These are phyloP conservation scores for Mirounga angustirostris DNA, from an alignment of 2,113 vertebrate species.

Conservation along the genomic window DNA sequence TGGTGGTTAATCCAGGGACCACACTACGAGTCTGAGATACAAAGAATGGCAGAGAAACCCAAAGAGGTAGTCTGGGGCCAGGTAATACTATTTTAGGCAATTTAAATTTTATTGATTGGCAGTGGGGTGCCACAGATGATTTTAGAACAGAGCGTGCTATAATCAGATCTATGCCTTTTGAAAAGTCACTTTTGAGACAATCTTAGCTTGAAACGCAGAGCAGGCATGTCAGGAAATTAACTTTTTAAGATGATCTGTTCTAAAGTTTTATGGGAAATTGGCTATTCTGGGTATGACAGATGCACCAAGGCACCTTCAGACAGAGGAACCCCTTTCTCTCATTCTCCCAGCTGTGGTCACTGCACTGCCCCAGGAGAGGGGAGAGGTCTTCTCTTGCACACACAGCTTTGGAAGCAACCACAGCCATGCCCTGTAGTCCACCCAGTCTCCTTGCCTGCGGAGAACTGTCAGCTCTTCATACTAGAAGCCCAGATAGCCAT, in stretches of 20 bases:
- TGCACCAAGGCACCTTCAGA: background rate
- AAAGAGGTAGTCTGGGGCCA: background rate
- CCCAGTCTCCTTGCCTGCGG: too few relatives aligned
- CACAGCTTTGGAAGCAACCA: background rate
- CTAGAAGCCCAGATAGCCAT: background rate
- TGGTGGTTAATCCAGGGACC: background rate
- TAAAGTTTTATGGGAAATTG: background rate
- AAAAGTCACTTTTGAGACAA: slow-evolving; percentile 18
- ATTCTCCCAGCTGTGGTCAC: background rate
- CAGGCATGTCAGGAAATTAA: background rate
- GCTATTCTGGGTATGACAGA: background rate
- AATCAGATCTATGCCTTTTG: background rate
- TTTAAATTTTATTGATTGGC: background rate
- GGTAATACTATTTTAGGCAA: background rate
- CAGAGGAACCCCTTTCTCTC: background rate
- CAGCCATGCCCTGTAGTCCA: background rate
- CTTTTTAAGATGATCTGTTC: background rate
- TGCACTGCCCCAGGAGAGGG: accelerated
- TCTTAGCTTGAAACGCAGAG: background rate
- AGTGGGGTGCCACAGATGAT: background rate
- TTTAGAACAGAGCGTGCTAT: background rate
- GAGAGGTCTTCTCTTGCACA: background rate
- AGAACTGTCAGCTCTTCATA: background rate
- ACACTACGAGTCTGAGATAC: background rate
- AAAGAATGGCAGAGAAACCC: background rate